Conservation (phyloP, 53 echinoderm and acorn worm genomes). For the Holothuria leucospilota region DNA sequence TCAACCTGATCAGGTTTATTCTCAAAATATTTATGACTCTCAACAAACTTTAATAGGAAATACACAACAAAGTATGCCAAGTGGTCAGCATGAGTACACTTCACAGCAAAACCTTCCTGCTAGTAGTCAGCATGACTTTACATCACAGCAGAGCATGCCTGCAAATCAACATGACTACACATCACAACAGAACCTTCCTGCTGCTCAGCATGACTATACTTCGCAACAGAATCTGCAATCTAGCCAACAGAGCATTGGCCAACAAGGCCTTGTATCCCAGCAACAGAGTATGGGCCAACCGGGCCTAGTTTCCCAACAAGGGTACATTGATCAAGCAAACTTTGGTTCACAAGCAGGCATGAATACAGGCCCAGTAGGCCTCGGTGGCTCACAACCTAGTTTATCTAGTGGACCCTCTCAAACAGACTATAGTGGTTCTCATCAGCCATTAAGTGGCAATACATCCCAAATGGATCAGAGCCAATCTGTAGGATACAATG, state of each 20-base stretch:
- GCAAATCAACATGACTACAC: too few relatives aligned
- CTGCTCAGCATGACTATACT: conserved; percentile 9
- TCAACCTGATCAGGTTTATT: conserved; percentile 10
- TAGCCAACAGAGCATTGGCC: conserved; percentile 42
- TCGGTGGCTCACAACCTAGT: conserved; percentile 28
- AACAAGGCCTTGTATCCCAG: neutral
- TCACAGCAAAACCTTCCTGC: too few relatives aligned
- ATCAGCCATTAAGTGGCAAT: conserved; percentile 46
- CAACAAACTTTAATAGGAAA: conserved; percentile 9
- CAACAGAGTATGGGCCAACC: conserved; percentile 19
- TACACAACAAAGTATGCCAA: too few relatives aligned
- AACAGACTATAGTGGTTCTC: conserved; percentile 49
- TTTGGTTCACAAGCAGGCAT: conserved; percentile 42
- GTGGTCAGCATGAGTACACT: too few relatives aligned
- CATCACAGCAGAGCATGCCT: neutral
- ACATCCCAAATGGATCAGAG: conserved; percentile 20
- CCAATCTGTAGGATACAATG: conserved; percentile 7
- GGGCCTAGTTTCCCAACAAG: conserved; percentile 53
- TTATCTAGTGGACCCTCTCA: conserved; percentile 32
- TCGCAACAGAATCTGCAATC: conserved; percentile 39
- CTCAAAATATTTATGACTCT: conserved; percentile 40
- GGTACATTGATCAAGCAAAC: conserved; percentile 61
- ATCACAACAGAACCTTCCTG: too few relatives aligned
- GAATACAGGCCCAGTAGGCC: conserved; percentile 6
- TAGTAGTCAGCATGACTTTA: conserved; percentile 18